Evolutionary conservation across 2,888 invertebrate species (phyloP), one percentile per base, ranked within the genome.

Genomic region (Prosopocoilus inquinatus): DNA sequence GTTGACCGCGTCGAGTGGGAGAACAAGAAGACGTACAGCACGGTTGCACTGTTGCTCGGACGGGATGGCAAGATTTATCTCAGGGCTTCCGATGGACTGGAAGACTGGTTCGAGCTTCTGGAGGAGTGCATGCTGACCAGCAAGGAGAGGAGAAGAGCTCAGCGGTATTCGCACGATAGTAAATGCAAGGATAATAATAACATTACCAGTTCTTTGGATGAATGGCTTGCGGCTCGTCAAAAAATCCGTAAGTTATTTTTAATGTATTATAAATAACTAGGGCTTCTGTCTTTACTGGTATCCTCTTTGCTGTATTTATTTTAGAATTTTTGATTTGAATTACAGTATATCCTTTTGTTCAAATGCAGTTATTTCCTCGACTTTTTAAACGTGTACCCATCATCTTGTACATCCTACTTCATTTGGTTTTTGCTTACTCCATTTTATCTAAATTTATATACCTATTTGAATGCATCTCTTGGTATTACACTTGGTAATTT

Each of bases 1-100:
- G 83, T 86, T 44, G 84, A 85, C 65, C 81, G 81, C 65, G 82
- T 86, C 44, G 84, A 85, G 73, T 86, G 85, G 85, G 80, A 84
- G 56, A 85, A 84, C 71, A 82, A 84, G 62, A 83, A 84, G 64
- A 84, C 82, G 50, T 85, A 84, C 69, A 84, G 83, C 68, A 80
- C 83, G 61, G 83, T 86, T 53, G 79, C 81, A 41, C 71, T 85
- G 63, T 74, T 81, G 57, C 75, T 81, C 55, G 81, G 81, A 61
- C 78, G 81, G 57, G 76, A 76, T 58, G 75, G 75, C 28, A 74
- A 78, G 60, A 79, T 81, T 50, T 77, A 79, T 55, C 71, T 82
- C 34, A 68, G 81, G 59, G 76, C 80, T 33, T 72, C 78, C 47
- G 82, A 83, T 59, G 84, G 83, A 47, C 75, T 85, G 41, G 84